phyloP scores from a whole-genome alignment of 2,888 invertebrate species.

The Andrena haemorrhoa region DNA sequence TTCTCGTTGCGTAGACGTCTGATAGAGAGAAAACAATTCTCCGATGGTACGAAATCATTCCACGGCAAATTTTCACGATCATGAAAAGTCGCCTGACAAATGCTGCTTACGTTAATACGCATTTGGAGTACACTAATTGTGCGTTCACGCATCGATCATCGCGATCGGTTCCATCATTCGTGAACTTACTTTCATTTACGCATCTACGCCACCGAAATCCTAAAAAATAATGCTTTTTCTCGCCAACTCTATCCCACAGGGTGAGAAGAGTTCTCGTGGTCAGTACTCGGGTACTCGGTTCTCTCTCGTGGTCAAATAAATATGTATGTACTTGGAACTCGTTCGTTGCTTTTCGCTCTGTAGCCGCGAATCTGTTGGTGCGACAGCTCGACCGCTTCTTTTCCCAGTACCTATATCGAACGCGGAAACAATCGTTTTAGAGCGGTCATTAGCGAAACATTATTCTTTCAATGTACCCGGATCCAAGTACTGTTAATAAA shows the following conservation, averaged over 20 bases:
- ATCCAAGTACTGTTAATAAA: slow-evolving; percentile 74
- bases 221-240: slow-evolving; percentile 10
- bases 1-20: slow-evolving; percentile 81
- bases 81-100: slow-evolving; percentile 57
- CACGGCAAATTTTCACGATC: slow-evolving; percentile 57
- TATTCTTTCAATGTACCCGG: slow-evolving; percentile 45
- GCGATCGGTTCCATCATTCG: not conserved
- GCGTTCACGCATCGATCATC: slow-evolving; percentile 4
- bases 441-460: not conserved
- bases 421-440: not conserved
- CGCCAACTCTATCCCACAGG: not conserved
- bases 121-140: slow-evolving; percentile 4
- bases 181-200: not conserved
- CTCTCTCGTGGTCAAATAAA: too few relatives aligned
- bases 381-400: not conserved
- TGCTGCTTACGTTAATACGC: slow-evolving; percentile 43
- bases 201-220: slow-evolving; percentile 20
- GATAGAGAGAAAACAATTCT: slow-evolving; percentile 81
- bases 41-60: slow-evolving; percentile 79
- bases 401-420: not conserved
- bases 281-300: too few relatives aligned
- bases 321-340: too few relatives aligned
- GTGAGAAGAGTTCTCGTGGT: not conserved
- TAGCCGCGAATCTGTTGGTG: too few relatives aligned
- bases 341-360: not conserved